These are phyloP conservation scores for Drosophila atripex DNA, from an alignment of 2,888 invertebrate species.

Conservation along the genomic window DNA sequence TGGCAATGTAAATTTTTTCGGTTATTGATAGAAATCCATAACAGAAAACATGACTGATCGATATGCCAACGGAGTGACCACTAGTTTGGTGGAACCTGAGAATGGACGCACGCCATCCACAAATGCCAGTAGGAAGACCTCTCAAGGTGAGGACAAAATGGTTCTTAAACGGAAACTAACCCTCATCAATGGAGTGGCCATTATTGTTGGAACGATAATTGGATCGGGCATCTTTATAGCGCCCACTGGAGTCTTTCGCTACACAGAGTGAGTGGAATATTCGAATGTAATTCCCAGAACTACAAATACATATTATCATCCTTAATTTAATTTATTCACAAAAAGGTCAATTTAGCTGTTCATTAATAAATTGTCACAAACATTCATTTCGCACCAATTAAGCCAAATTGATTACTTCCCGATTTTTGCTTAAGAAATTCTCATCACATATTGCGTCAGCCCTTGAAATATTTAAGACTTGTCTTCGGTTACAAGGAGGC, in stretches of 20 bases:
- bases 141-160: constrained; percentile 84
- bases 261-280: constrained; percentile 86
- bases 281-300: not conserved
- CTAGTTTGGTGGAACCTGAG: constrained; percentile 63
- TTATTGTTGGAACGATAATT: constrained; percentile 94
- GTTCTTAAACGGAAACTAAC: constrained; percentile 93
- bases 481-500: constrained; percentile 52
- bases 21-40: constrained; percentile 7
- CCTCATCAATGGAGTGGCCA: constrained; percentile 92
- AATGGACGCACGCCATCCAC: constrained; percentile 35
- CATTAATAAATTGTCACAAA: constrained; percentile 44
- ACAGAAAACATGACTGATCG: constrained; percentile 69
- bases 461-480: constrained; percentile 15
- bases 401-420: constrained; percentile 50
- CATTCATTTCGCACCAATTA: constrained; percentile 37
- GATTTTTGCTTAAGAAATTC: constrained; percentile 42
- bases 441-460: constrained; percentile 66
- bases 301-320: constrained; percentile 15
- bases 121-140: not conserved
- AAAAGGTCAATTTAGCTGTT: constrained; percentile 43
- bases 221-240: constrained; percentile 97
- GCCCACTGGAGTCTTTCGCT: constrained; percentile 90
- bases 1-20: constrained; percentile 56
- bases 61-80: constrained; percentile 79
- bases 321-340: constrained; percentile 40